These are phyloP conservation scores for Chelonoidis abingdonii DNA, from an alignment of 2,113 vertebrate species.

Conservation along the genomic window DNA sequence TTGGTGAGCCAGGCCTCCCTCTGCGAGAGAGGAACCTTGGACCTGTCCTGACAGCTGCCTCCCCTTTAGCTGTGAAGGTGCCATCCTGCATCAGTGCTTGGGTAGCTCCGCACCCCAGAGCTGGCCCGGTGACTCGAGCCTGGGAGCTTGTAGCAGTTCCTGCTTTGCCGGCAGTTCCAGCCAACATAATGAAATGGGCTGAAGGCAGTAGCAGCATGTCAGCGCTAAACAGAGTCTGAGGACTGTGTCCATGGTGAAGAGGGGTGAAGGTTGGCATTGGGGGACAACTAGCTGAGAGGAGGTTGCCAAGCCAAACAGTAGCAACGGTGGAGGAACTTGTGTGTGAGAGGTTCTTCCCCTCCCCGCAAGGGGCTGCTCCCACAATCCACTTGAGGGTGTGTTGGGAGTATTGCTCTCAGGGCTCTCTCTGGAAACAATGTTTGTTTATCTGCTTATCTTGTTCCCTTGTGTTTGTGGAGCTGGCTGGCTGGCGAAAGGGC, in stretches of 20 bases:
- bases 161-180: not conserved
- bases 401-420: not conserved
- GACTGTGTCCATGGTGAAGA: rapidly evolving
- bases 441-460: not conserved
- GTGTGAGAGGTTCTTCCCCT: not conserved
- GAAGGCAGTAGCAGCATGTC: not conserved
- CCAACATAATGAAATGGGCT: not conserved
- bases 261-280: not conserved
- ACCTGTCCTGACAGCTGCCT: not conserved
- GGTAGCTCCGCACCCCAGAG: not conserved
- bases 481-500: not conserved
- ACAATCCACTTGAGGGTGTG: not conserved
- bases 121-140: not conserved
- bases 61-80: not conserved
- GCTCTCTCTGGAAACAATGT: not conserved
- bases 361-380: not conserved
- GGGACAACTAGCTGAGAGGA: not conserved
- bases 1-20: not conserved
- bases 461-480: not conserved
- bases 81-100: not conserved
- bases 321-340: not conserved
- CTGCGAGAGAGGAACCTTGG: not conserved
- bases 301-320: not conserved
- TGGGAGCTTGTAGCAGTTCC: not conserved
- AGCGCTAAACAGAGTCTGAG: not conserved